Conservation (phyloP, 1,140 invertebrate species). For the Triops cancriformis region DNA sequence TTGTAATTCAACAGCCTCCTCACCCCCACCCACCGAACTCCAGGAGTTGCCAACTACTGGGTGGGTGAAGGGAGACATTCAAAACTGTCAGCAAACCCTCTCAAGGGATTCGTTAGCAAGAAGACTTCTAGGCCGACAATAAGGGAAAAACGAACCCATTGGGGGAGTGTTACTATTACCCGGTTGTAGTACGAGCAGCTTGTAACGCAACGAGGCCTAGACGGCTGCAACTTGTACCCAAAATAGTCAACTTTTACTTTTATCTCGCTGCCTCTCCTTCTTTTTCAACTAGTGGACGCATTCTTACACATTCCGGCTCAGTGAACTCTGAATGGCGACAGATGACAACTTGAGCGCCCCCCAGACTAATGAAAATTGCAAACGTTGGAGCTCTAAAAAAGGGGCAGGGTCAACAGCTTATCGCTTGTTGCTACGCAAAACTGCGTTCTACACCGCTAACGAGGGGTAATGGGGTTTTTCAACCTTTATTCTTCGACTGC, state of each 20-base stretch:
- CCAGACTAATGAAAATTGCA: not conserved
- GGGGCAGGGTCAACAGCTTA: not conserved
- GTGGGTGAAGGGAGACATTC: not conserved
- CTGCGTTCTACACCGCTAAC: not conserved
- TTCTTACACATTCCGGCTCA: too few species aligned
- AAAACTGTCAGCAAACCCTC: constrained; percentile 3
- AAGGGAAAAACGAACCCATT: not conserved
- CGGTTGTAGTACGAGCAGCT: not conserved
- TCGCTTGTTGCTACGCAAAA: constrained; percentile 4
- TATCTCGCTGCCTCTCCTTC: not conserved
- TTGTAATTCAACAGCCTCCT: too few species aligned
- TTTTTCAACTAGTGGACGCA: too few species aligned
- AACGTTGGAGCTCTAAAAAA: not conserved
- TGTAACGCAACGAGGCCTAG: not conserved
- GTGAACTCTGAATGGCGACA: not conserved
- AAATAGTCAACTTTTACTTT: not conserved
- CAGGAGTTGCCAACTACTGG: not conserved
- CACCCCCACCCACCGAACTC: too few species aligned
- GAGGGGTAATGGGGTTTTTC: not conserved
- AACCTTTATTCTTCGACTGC: too few species aligned
- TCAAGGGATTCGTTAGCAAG: constrained; percentile 1
- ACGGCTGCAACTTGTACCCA: not conserved
- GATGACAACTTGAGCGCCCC: not conserved
- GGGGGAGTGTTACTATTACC: not conserved
- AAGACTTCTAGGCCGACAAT: not conserved